Evolutionary conservation across 2,797 vertebrate species (phyloP), one percentile per base, ranked within the genome.

Genomic region (Anguilla obscura): DNA sequence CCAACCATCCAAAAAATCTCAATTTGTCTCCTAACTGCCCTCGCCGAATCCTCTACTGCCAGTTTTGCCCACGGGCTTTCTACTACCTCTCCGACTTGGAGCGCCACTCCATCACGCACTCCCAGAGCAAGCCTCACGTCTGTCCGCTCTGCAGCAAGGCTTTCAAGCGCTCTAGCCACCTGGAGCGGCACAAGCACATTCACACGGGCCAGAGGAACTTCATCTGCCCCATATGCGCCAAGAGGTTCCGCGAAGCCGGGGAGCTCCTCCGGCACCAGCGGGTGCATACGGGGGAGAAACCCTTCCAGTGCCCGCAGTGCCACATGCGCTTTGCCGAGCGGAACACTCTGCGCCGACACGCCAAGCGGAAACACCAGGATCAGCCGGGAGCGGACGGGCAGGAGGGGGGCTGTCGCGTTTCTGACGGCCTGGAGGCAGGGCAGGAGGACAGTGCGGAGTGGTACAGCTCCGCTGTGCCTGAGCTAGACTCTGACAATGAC

Each of bases 81-180:
- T 97, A 97, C 93, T 98, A 98, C 95, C 96, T 98, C 91, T 98
- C 97, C 0, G 97, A 98, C 93, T 95, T 98, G 69, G 97, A 98
- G 92, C 97, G 97, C 48, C 97, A 97, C 86, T 96, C 97, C 93
- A 98, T 98, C 94, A 98, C 97, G 0, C 97, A 98, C 92, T 97
- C 97, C 0, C 97, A 98, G 95, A 97, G 95, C 94, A 98, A 98
- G 93, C 97, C 97, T 0, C 97, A 97, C 2, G 93, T 96, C 52
- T 98, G 97, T 93, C 95, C 96, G 87, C 96, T 96, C 91, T 98
- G 97, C 7, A 96, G 97, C 91, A 98, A 98, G 94, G 96, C 97
- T 92, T 98, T 98, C 95, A 98, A 98, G 91, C 96, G 97, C 85
- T 97, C 97, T 91, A 98, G 97, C 91, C 97, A 98, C 92, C 95